Evolutionary conservation across 2,113 vertebrate genomes (phyloP).

Genomic region (Haemorhous mexicanus): DNA sequence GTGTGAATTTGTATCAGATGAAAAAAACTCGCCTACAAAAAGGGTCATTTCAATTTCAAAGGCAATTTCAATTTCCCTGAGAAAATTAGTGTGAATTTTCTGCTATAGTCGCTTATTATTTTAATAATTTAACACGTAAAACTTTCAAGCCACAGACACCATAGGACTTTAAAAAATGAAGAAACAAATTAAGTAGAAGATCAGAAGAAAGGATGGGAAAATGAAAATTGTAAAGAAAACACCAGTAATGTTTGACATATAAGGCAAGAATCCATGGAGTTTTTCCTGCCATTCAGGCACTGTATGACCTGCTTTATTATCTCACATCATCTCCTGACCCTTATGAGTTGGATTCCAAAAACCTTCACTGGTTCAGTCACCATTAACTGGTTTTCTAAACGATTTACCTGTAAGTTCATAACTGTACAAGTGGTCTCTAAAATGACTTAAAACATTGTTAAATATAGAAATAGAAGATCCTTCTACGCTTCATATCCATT

Average conservation of each 20-base stretch:
- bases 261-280: accelerated
- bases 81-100: not conserved
- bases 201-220: not conserved
- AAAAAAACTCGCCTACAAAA: not conserved
- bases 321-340: not conserved
- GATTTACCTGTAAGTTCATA: not conserved
- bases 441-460: not conserved
- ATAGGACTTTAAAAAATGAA: not conserved
- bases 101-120: not conserved
- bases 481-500: not conserved
- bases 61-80: not conserved
- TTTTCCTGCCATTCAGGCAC: not conserved
- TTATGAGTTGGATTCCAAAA: not conserved
- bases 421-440: not conserved
- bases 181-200: not conserved
- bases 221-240: not conserved
- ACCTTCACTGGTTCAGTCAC: not conserved
- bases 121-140: not conserved
- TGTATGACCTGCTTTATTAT: not conserved
- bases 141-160: not conserved
- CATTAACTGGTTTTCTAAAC: not conserved
- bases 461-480: not conserved
- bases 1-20: not conserved
- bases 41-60: not conserved
- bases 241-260: not conserved